phyloP scores from a whole-genome alignment of 1,140 invertebrate genomes.

The Drosophila albomicans region DNA sequence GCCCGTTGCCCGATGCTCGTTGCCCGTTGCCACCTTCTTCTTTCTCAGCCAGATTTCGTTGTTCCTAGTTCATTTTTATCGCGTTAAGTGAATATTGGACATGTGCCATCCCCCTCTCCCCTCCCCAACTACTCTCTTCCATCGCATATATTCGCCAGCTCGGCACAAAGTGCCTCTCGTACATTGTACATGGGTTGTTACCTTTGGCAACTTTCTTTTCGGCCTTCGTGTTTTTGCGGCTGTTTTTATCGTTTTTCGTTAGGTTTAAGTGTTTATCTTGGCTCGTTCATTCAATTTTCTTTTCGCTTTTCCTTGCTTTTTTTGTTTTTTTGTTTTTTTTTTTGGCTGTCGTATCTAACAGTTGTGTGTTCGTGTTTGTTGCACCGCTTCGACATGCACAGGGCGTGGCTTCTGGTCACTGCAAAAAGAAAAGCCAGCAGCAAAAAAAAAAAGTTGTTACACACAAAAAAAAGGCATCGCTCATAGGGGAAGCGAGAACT shows the following conservation, averaged over 20 bases:
- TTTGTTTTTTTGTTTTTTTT: constrained; percentile 52
- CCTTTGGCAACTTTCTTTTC: constrained; percentile 68
- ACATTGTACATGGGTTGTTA: constrained; percentile 50
- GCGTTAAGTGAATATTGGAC: constrained; percentile 82
- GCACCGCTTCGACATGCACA: constrained; percentile 75
- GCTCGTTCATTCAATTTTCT: constrained; percentile 75
- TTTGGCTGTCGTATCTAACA: constrained; percentile 77
- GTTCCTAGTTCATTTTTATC: constrained; percentile 82
- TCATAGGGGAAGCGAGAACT: constrained; percentile 44
- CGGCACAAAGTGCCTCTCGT: not conserved
- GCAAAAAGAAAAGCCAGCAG: constrained; percentile 45
- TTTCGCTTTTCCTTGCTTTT: constrained; percentile 23
- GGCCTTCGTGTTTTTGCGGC: constrained; percentile 60
- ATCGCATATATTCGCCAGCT: not conserved
- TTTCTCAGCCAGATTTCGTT: constrained; percentile 65
- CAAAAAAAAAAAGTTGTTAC: constrained; percentile 16
- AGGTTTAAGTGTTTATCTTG: constrained; percentile 83
- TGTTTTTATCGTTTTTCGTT: constrained; percentile 81
- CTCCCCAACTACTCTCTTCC: not conserved
- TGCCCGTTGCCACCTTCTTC: constrained; percentile 14
- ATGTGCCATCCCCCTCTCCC: constrained; percentile 50
- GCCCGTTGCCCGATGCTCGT: not conserved
- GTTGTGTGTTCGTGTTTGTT: constrained; percentile 70
- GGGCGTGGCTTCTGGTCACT: constrained; percentile 80
- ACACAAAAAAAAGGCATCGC: constrained; percentile 16